Base-by-base conservation (phyloP, 1,140 invertebrate species). In the Lordiphosa stackelbergi region DNA sequence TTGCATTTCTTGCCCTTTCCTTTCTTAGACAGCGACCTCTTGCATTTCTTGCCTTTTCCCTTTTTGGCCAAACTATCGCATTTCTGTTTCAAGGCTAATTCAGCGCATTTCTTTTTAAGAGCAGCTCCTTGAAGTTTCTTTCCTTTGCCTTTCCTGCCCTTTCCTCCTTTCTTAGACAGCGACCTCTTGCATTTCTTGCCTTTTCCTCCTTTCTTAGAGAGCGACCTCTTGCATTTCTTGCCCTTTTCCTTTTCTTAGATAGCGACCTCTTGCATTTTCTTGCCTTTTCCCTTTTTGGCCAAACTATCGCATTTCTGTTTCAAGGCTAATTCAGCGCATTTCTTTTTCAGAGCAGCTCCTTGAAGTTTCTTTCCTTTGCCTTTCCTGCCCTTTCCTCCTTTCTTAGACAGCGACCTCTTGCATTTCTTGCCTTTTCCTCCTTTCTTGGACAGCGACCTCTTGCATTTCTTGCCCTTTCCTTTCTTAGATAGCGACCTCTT, bases 241-340 rank as follows among this genome's bases (percentile, higher is more conserved):
- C 22, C 10, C 12, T 28, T 28, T 45, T 2, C 24, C 19, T 3
- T 19, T 19, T 19, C 19, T 19, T 19, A 22, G 24, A 7, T 28
- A 16, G 16, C 1, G 16, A 16, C 16, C 41, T 0, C 53, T 53
- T 3, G 19, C 51, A 0, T 28, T 28, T 24, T 28, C 6, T 45
- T 45, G 19, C 19, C 19, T 4, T n/a, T 7, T 3, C 31, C 12
- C 6, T 45, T 12, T 6, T 40, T 13, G n/a, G 5, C 22, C 0
- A 45, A 2, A 9, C 10, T 13, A 6, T 28, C 37, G 22, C 24
- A 31, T 5, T 24, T 11, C 4, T 34, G 16, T 19, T 19, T 31
- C 19, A 42, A 8, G 6, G 40, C 52, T 13, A 53, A 6, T 24
- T 53, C 40, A 11, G 41, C 11, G 40, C 52, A 53, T 8, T 43